Conservation (phyloP, 2,113 vertebrate species). For the Plectropomus leopardus region DNA sequence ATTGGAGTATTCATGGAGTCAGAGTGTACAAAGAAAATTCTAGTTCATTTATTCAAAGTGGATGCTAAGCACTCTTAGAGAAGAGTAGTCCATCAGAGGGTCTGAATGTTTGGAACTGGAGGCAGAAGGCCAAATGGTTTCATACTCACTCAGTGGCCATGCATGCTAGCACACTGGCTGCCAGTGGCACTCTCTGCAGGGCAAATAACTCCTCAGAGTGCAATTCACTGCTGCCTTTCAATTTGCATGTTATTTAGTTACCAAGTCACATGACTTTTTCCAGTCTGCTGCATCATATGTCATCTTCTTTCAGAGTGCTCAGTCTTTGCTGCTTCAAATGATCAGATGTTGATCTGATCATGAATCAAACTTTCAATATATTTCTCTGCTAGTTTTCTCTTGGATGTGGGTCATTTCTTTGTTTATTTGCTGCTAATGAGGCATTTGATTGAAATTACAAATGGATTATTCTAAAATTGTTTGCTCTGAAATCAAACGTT, state of each 20-base stretch:
- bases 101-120: slow-evolving; percentile 73
- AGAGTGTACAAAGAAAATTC: slow-evolving; percentile 66
- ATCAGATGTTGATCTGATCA: slow-evolving; percentile 19
- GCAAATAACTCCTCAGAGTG: slow-evolving; percentile 70
- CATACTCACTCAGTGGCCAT: slow-evolving; percentile 65
- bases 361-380: slow-evolving; percentile 18
- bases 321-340: slow-evolving; percentile 17
- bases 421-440: slow-evolving; percentile 49
- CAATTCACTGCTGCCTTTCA: slow-evolving; percentile 69
- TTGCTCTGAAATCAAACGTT: slow-evolving; percentile 13
- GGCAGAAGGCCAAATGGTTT: slow-evolving; percentile 78
- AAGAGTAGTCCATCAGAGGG: slow-evolving; percentile 58
- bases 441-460: slow-evolving; percentile 52
- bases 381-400: slow-evolving; percentile 1
- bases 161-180: slow-evolving; percentile 56
- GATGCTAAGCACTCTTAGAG: slow-evolving; percentile 68
- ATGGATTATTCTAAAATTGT: slow-evolving; percentile 36
- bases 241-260: slow-evolving; percentile 70
- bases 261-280: slow-evolving; percentile 43
- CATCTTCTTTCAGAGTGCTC: slow-evolving; percentile 25
- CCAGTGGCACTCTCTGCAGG: slow-evolving; percentile 67
- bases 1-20: slow-evolving; percentile 57
- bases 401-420: slow-evolving; percentile 35
- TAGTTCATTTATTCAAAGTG: slow-evolving; percentile 75
- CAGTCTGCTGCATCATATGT: slow-evolving; percentile 53